Percentiles rank a stretch among this genome's conserved stretches.
Conservation (phyloP, 2,113 vertebrate genomes). For the Aphelocoma coerulescens region DNA sequence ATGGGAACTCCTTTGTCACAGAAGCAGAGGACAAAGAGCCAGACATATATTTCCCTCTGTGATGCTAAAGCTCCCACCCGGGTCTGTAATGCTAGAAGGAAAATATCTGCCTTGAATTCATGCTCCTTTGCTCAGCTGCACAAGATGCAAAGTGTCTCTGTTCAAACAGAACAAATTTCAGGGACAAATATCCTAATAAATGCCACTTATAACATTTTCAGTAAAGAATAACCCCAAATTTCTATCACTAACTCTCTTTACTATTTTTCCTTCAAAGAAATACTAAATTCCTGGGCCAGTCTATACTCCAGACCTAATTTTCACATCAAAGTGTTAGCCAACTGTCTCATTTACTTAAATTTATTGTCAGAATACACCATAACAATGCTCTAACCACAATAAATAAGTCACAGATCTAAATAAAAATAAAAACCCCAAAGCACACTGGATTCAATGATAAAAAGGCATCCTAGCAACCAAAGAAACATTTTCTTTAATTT, state of each 20-base stretch:
- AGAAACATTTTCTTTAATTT: not conserved
- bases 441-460: not conserved
- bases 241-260: not conserved
- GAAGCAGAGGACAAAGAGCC: constrained; percentile 64
- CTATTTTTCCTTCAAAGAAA: not conserved
- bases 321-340: not conserved
- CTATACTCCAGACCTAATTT: not conserved
- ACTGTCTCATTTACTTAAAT: not conserved
- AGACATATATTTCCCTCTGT: not conserved
- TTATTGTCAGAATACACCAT: not conserved
- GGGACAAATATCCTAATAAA: not conserved
- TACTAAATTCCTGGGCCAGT: not conserved
- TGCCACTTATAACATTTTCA: not conserved
- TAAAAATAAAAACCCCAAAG: not conserved
- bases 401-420: not conserved
- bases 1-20: constrained; percentile 78
- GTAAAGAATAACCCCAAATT: not conserved
- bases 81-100: not conserved
- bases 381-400: not conserved
- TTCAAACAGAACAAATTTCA: not conserved
- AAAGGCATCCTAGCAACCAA: constrained; percentile 19
- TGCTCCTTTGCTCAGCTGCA: not conserved
- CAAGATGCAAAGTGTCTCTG: not conserved
- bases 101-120: not conserved
- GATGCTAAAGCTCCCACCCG: not conserved